Base-by-base conservation (phyloP, 2,113 vertebrate species). In the Furnarius figulus region DNA sequence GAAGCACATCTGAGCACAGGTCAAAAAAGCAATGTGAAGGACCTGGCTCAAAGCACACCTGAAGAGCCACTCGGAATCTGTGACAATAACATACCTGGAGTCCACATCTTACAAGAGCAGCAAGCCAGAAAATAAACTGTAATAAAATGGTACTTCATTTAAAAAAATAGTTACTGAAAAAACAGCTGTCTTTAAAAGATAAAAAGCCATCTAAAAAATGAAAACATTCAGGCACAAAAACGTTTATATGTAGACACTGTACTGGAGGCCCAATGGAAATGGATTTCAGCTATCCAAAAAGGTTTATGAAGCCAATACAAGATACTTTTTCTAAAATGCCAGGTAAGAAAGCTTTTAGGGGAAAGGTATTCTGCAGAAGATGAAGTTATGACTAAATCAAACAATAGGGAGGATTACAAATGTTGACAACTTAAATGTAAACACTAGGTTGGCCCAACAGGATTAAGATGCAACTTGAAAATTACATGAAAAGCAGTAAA, bases 61-160 rank as follows among this genome's bases (percentile, higher is more conserved):
- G 12, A 68, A 47, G 23, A 83, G 12, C 14, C 5, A 11, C 23
- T 65, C 2, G 0, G 56, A 31, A 65, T 4, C 17, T n/a, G 12
- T 21, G 17, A 14, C 19, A 44, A 31, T 15, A 53, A 35, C 1
- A 5, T 39, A 40, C 28, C 40, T 39, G 14, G 5, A 44, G 5
- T n/a, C 20, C 2, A 2, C 46, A 31, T 42, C 39, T 58, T 39
- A n/a, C 5, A 62, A 39, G 5, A 78, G 10, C 14, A 77, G 18
- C 7, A 18, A 85, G 18, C 3, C n/a, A 63, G 18, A 83, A 85
- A 90, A 91, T 8, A 67, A 44, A 61, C 7, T 28, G 11, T 6
- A 65, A 24, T 62, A 40, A 62, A 27, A 40, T 0, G 0, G 18
- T 44, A 7, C 1, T 65, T 58, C 55, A 47, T 28, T 27, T 0